A percentile compares a stretch with the other conserved stretches of the same genome.
Conservation (phyloP, 2,888 invertebrate species). For the Lysandra bellargus region DNA sequence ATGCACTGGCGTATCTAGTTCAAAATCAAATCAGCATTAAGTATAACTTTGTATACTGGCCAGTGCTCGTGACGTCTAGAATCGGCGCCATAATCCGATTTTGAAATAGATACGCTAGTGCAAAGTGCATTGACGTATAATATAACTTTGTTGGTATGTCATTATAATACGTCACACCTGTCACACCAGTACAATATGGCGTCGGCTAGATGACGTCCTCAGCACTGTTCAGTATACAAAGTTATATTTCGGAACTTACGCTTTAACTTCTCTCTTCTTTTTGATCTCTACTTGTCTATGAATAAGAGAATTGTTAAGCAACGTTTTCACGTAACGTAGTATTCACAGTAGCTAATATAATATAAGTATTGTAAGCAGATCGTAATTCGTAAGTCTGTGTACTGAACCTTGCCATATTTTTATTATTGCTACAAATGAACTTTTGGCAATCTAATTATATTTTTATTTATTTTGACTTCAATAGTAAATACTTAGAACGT, state of each 20-base stretch:
- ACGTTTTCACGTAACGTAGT: slow-evolving; percentile 8
- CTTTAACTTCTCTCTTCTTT: background rate
- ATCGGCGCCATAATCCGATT: no score
- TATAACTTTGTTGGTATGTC: no score
- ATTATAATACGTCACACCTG: no score
- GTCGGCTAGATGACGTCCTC: no score
- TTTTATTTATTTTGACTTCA: background rate
- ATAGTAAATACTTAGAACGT: background rate
- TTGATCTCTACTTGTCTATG: slow-evolving; percentile 10
- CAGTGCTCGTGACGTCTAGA: no score
- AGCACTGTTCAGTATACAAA: background rate
- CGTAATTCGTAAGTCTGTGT: background rate
- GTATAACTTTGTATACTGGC: no score
- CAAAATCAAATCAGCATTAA: no score
- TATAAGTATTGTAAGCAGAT: background rate
- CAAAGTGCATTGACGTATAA: no score
- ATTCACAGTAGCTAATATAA: slow-evolving; percentile 20
- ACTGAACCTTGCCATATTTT: slow-evolving; percentile 26
- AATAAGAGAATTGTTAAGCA: background rate
- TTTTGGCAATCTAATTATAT: background rate
- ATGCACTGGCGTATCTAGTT: no score
- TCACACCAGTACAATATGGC: no score
- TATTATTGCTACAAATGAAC: background rate
- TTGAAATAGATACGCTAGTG: no score
- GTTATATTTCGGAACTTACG: background rate